These are phyloP conservation scores for Atta texana DNA, from an alignment of 1,140 invertebrate species.

Conservation along the genomic window DNA sequence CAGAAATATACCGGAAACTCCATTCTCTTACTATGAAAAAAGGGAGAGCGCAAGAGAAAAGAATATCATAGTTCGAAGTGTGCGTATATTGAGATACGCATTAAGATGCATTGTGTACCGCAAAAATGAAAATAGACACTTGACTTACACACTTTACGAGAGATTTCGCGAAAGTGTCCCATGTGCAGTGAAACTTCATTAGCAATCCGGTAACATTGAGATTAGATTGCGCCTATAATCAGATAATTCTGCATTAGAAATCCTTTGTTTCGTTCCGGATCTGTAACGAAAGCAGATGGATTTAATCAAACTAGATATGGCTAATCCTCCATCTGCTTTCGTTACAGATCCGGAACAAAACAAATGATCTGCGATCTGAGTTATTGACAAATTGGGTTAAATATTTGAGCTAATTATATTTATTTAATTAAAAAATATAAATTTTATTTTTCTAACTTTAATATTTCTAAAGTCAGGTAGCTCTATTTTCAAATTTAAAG, in stretches of 20 bases:
- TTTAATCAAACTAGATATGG: not conserved
- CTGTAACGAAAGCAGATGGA: constrained; percentile 1
- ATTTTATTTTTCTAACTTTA: not conserved
- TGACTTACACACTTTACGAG: not conserved
- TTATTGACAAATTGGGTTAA: not conserved
- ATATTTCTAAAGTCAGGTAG: not conserved
- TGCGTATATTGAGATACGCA: constrained; percentile 3
- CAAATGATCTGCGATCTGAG: not conserved
- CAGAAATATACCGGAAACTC: constrained; percentile 34
- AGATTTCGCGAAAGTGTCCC: constrained; percentile 40
- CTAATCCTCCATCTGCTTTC: not conserved
- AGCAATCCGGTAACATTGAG: constrained; percentile 34
- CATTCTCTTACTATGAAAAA: constrained; percentile 26
- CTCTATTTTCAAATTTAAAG: not conserved
- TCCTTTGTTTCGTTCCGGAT: constrained; percentile 23
- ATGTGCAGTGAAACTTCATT: constrained; percentile 49
- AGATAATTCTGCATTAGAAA: constrained; percentile 29
- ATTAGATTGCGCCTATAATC: not conserved
- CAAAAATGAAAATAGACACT: constrained; percentile 48
- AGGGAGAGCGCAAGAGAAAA: not conserved
- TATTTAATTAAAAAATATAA: not conserved
- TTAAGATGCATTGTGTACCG: not conserved
- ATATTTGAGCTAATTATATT: not conserved
- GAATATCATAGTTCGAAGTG: constrained; percentile 11
- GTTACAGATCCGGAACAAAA: too few relatives aligned